phyloP scores from a whole-genome alignment of 2,888 invertebrate species.

The Glyphotaelius pellucidus region DNA sequence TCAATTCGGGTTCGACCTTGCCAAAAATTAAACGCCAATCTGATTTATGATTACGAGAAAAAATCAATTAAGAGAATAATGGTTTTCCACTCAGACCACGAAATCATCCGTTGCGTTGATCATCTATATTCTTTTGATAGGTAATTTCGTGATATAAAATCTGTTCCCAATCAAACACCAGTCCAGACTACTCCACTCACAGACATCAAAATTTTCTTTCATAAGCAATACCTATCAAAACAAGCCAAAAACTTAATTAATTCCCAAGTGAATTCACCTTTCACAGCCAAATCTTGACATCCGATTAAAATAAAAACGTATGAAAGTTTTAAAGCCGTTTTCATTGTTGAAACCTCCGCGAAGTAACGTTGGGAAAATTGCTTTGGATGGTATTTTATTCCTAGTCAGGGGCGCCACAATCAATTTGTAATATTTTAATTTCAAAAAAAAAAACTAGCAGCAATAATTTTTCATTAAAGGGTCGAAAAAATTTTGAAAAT shows the following conservation, averaged over 20 bases:
- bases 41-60: neutral
- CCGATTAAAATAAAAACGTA: neutral
- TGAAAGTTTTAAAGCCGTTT: neutral
- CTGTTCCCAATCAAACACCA: neutral
- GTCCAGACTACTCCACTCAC: neutral
- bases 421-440: no score
- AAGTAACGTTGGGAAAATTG: conserved; percentile 26
- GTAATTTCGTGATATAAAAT: neutral
- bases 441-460: no score
- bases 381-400: conserved; percentile 3
- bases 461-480: no score
- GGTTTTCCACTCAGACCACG: neutral
- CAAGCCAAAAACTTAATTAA: neutral
- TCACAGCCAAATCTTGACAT: neutral
- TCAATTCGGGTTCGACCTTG: neutral
- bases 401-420: neutral
- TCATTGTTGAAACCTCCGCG: conserved; percentile 16
- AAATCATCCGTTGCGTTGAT: neutral
- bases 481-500: no score
- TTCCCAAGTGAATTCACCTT: neutral
- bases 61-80: neutral
- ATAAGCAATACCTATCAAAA: neutral
- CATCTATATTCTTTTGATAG: neutral
- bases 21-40: neutral
- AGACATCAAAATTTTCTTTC: neutral